These are phyloP conservation scores for Typhlichthys subterraneus DNA, from an alignment of 2,797 vertebrate genomes.

Conservation along the genomic window DNA sequence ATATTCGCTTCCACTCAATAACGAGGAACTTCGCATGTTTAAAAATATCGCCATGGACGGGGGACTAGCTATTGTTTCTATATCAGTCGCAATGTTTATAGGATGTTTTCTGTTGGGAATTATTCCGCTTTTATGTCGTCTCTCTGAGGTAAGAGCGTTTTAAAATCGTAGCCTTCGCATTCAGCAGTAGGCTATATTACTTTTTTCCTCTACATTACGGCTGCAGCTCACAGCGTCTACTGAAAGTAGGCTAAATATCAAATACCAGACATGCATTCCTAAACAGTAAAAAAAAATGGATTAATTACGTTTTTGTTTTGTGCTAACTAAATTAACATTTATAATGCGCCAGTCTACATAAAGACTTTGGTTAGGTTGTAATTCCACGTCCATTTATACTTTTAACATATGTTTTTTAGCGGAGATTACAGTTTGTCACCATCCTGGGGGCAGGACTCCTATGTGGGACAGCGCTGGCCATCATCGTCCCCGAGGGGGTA, in stretches of 20 bases:
- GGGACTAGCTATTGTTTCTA: conserved; percentile 67
- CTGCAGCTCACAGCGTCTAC: too few relatives aligned
- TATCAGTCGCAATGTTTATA: conserved; percentile 81
- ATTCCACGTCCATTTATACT: conserved; percentile 13
- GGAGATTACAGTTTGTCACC: conserved; percentile 76
- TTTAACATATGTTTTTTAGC: conserved; percentile 40
- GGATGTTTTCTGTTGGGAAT: conserved; percentile 80
- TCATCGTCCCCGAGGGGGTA: conserved; percentile 79
- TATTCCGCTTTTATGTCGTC: conserved; percentile 75
- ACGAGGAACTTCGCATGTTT: background rate
- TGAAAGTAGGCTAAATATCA: too few relatives aligned
- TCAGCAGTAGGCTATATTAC: too few relatives aligned
- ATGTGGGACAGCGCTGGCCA: conserved; percentile 71
- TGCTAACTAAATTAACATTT: too few relatives aligned
- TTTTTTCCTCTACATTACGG: too few relatives aligned
- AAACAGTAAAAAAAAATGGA: too few relatives aligned
- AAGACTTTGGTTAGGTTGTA: too few relatives aligned
- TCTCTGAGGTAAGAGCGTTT: conserved; percentile 75
- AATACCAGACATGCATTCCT: too few relatives aligned
- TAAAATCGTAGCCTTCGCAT: background rate
- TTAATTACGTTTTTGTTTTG: too few relatives aligned
- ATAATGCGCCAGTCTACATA: too few relatives aligned
- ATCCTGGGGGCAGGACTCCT: conserved; percentile 79
- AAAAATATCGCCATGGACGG: conserved; percentile 75
- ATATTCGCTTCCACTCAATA: background rate